Conservation (phyloP, 2,888 invertebrate species). For the Therioaphis trifolii region DNA sequence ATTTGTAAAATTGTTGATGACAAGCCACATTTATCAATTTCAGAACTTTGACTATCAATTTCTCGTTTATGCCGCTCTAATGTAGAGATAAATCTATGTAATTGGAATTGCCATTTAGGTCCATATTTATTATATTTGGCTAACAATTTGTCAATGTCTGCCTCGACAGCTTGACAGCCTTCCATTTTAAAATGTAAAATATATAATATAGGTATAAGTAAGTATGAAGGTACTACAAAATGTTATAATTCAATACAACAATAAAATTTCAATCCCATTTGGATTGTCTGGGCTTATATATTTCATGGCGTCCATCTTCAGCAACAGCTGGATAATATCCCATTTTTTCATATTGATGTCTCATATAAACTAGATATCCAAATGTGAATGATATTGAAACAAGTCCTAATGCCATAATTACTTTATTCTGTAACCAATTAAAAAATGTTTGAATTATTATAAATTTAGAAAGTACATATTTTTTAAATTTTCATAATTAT, state of each 20-base stretch:
- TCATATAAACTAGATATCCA: slow-evolving; percentile 88
- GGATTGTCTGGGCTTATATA: slow-evolving; percentile 80
- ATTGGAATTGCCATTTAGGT: slow-evolving; percentile 54
- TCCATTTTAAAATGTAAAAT: slow-evolving; percentile 53
- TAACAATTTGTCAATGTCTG: slow-evolving; percentile 47
- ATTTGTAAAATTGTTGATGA: slow-evolving; percentile 70
- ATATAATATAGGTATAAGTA: not conserved
- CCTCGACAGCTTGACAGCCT: slow-evolving; percentile 46
- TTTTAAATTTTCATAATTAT: too few relatives aligned
- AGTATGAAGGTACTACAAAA: not conserved
- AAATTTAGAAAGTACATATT: too few relatives aligned
- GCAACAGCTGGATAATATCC: slow-evolving; percentile 84
- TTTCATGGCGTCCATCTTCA: slow-evolving; percentile 79
- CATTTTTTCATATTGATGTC: slow-evolving; percentile 80
- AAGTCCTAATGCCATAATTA: slow-evolving; percentile 86
- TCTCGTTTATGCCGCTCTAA: slow-evolving; percentile 50
- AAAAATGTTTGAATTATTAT: slow-evolving; percentile 6
- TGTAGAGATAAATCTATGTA: slow-evolving; percentile 50
- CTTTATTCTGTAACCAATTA: slow-evolving; percentile 78
- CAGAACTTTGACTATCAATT: slow-evolving; percentile 44
- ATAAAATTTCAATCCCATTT: slow-evolving; percentile 76
- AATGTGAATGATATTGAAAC: slow-evolving; percentile 79
- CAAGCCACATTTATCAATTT: slow-evolving; percentile 41
- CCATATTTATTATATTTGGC: slow-evolving; percentile 58
- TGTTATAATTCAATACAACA: slow-evolving; percentile 7